phyloP scores from a whole-genome alignment of 92 coral and sea anemone species.

The Anthopleura xanthogrammica region DNA sequence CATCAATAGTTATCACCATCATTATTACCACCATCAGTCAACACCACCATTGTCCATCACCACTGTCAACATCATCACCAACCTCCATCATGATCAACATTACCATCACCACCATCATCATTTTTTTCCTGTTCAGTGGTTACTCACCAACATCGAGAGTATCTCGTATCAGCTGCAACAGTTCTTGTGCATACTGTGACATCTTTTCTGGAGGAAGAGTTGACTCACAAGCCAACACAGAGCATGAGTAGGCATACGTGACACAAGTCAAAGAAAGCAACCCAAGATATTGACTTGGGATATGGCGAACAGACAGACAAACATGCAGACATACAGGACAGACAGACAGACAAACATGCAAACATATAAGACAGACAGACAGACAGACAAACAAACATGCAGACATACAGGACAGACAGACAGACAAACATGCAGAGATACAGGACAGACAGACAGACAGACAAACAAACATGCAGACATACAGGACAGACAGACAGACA shows the following conservation, averaged over 20 bases:
- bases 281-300: neutral
- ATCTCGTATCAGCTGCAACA: slow-evolving; percentile 86
- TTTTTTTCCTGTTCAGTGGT: neutral
- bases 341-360: neutral
- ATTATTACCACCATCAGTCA: neutral
- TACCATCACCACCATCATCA: slow-evolving; percentile 5
- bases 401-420: neutral
- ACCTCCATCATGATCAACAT: neutral
- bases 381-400: neutral
- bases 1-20: neutral
- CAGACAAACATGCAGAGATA: neutral
- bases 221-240: slow-evolving; percentile 84
- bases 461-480: neutral
- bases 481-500: neutral
- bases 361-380: neutral
- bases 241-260: slow-evolving; percentile 85
- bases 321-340: neutral
- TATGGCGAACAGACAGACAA: neutral
- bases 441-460: neutral
- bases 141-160: slow-evolving; percentile 73
- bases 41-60: neutral
- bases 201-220: slow-evolving; percentile 66
- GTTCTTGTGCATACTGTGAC: slow-evolving; percentile 76
- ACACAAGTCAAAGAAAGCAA: neutral
- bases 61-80: neutral